Evolutionary conservation across 1,140 invertebrate genomes (phyloP).

Genomic region (Formica selysi): DNA sequence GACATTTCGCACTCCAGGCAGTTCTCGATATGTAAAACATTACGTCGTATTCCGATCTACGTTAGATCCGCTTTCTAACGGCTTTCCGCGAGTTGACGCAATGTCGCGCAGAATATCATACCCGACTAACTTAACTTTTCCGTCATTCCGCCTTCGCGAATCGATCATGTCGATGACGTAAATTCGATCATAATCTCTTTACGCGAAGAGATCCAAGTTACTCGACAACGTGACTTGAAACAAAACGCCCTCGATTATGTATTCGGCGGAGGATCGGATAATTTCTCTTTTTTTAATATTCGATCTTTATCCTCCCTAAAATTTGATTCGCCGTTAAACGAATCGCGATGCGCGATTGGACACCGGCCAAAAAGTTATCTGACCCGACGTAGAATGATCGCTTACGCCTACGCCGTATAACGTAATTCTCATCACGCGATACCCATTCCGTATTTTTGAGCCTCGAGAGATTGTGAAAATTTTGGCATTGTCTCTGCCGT

Average conservation of each 20-base stretch:
- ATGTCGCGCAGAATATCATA: conserved; percentile 9
- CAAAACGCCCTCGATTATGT: not conserved
- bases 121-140: not conserved
- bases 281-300: not conserved
- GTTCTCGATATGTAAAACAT: conserved; percentile 7
- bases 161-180: not conserved
- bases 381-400: conserved; percentile 13
- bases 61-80: conserved; percentile 56
- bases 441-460: no score
- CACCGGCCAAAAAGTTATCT: not conserved
- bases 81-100: conserved; percentile 20
- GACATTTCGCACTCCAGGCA: not conserved
- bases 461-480: conserved; percentile 9
- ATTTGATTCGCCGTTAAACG: not conserved
- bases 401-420: not conserved
- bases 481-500: conserved; percentile 25
- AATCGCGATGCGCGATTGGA: not conserved
- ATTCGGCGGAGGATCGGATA: not conserved
- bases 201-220: not conserved
- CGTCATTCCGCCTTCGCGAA: not conserved
- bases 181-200: not conserved
- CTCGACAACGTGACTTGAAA: not conserved
- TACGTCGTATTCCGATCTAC: conserved; percentile 37
- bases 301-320: not conserved
- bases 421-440: not conserved